A percentile compares a stretch with the other conserved stretches of the same genome.
Conservation (phyloP, 2,113 vertebrate species). For the Benitochromis conjunctus region DNA sequence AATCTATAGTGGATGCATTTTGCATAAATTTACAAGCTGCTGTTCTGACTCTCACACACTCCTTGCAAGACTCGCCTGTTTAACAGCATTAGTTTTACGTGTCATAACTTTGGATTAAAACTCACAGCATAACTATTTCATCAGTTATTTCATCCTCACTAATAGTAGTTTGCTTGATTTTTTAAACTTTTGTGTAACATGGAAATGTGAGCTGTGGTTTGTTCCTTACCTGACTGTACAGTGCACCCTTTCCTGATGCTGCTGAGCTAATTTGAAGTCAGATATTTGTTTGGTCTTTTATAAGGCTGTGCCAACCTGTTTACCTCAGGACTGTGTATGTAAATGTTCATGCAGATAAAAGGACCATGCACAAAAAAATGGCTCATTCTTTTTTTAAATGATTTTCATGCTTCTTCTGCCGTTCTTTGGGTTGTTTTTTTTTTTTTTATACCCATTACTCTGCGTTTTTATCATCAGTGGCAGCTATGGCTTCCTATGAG, state of each 20-base stretch:
- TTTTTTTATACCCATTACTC: background rate
- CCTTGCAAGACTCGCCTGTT: background rate
- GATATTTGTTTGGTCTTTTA: conserved; percentile 4
- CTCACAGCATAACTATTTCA: background rate
- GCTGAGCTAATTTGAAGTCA: conserved; percentile 19
- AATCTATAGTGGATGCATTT: background rate
- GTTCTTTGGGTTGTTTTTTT: background rate
- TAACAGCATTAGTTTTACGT: background rate
- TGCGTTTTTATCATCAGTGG: background rate
- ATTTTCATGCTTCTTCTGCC: background rate
- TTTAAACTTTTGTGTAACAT: background rate
- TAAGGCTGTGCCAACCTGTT: conserved; percentile 27
- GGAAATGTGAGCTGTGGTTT: background rate
- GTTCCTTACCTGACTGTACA: background rate
- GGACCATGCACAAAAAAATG: background rate
- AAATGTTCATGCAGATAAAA: background rate
- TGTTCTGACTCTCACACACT: background rate
- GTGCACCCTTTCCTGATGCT: conserved; percentile 22
- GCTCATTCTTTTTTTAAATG: background rate
- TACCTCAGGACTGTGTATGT: conserved; percentile 47
- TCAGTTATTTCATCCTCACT: background rate
- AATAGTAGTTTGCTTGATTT: background rate
- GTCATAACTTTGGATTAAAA: background rate
- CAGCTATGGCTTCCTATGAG: background rate
- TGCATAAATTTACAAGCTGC: background rate